phyloP scores from a whole-genome alignment of 2,888 invertebrate species.

The Myopa testacea region DNA sequence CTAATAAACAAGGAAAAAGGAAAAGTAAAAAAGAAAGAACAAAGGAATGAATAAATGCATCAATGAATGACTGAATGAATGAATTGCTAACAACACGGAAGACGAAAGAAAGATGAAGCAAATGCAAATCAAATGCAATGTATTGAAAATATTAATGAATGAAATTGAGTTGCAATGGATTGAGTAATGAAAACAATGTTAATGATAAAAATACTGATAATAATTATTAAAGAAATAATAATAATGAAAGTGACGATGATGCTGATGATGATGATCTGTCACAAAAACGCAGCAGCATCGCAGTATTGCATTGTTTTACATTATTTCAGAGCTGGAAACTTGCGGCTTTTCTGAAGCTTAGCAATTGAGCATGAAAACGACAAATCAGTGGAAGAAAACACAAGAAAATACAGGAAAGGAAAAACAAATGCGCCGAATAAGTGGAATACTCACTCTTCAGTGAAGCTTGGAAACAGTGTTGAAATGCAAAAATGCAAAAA shows the following conservation, averaged over 20 bases:
- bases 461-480: neutral
- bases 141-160: neutral
- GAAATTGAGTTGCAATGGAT: neutral
- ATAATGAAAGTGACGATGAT: neutral
- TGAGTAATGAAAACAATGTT: neutral
- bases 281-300: neutral
- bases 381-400: neutral
- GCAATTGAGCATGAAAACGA: neutral
- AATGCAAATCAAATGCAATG: neutral
- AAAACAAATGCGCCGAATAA: neutral
- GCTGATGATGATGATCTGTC: neutral
- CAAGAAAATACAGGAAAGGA: neutral
- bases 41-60: neutral
- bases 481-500: neutral
- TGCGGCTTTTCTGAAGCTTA: neutral
- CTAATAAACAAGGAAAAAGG: neutral
- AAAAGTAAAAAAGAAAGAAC: neutral
- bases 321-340: neutral
- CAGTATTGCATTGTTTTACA: neutral
- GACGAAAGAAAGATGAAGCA: neutral
- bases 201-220: neutral
- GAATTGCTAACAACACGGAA: neutral
- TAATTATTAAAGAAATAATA: neutral
- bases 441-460: neutral
- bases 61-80: neutral